These are phyloP conservation scores for Mustela nigripes DNA, from an alignment of 2,113 vertebrate species.

Conservation along the genomic window DNA sequence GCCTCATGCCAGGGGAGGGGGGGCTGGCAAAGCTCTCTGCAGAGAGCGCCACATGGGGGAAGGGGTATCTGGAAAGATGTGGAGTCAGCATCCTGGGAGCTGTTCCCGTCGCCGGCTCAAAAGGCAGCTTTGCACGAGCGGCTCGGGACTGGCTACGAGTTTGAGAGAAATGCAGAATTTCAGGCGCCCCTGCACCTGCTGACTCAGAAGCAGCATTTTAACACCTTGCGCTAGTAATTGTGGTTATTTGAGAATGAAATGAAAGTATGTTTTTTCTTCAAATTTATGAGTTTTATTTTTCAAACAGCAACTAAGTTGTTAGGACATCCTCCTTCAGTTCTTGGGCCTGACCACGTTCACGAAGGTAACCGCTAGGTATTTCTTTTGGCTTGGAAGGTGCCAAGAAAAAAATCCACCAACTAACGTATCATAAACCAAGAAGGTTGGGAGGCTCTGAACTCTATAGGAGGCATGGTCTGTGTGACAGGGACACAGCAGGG, in stretches of 20 bases:
- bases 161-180: neutral
- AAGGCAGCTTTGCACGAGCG: neutral
- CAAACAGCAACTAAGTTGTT: neutral
- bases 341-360: neutral
- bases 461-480: neutral
- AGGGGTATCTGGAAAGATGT: neutral
- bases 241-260: neutral
- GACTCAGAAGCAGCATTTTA: neutral
- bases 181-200: neutral
- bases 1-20: fast-evolving
- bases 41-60: neutral
- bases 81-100: too few relatives aligned
- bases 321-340: neutral
- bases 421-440: neutral
- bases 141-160: neutral
- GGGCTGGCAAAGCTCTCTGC: neutral
- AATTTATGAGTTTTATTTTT: neutral
- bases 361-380: neutral
- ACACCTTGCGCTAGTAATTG: neutral
- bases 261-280: neutral
- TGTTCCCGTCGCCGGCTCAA: neutral
- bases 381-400: neutral
- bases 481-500: neutral
- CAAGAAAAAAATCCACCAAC: neutral
- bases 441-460: neutral